A percentile compares a stretch with the other conserved stretches of the same genome.
Evolutionary conservation across 2,888 invertebrate species (phyloP).

Genomic region (Lycocerus yunnanus): DNA sequence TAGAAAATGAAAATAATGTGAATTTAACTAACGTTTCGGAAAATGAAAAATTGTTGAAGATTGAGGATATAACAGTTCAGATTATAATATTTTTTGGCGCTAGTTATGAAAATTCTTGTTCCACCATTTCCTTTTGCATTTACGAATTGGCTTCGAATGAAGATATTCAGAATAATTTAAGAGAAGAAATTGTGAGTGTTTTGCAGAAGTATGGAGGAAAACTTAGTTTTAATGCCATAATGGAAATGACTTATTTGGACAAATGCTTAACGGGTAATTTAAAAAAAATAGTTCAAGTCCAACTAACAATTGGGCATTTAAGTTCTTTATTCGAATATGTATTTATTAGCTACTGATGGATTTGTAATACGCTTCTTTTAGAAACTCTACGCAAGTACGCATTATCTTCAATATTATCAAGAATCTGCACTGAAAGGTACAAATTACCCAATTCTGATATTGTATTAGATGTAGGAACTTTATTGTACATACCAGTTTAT

Average conservation of each 20-base stretch:
- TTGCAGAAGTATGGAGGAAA: conserved; percentile 49
- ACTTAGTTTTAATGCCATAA: conserved; percentile 56
- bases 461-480: conserved; percentile 36
- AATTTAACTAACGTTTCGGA: not conserved
- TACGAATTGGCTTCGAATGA: conserved; percentile 58
- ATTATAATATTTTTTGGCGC: conserved; percentile 43
- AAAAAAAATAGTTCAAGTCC: no score
- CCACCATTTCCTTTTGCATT: conserved; percentile 54
- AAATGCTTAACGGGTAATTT: conserved; percentile 50
- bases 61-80: conserved; percentile 36
- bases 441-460: conserved; percentile 39
- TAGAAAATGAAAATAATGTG: not conserved
- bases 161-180: conserved; percentile 53
- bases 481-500: conserved; percentile 37
- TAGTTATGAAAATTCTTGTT: conserved; percentile 51
- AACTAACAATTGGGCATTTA: not conserved
- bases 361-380: no score
- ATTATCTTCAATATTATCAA: conserved; percentile 37
- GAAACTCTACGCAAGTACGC: conserved; percentile 45
- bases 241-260: conserved; percentile 57
- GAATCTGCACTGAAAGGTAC: conserved; percentile 40
- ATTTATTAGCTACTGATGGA: no score
- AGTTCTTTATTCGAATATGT: not conserved
- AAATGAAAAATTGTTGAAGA: not conserved
- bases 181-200: conserved; percentile 53